phyloP scores from a whole-genome alignment of 2,797 vertebrate species.

The Acanthurus leucopareius region DNA sequence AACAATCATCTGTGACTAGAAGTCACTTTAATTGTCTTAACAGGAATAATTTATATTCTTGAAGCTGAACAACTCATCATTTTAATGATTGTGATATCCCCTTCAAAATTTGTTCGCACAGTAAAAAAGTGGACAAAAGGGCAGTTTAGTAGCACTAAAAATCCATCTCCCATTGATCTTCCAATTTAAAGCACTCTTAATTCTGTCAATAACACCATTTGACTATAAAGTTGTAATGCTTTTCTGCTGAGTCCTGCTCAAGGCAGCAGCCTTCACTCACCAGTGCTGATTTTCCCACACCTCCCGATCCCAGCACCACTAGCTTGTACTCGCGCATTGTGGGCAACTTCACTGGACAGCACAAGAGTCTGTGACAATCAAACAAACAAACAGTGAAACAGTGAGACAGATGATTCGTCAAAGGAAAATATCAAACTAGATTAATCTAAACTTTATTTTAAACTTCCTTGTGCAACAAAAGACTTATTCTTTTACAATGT shows the following conservation, averaged over 20 bases:
- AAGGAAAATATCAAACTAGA: not conserved
- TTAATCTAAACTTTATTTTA: not conserved
- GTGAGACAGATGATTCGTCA: slow-evolving; percentile 17
- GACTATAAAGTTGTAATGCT: not conserved
- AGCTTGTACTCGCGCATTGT: slow-evolving; percentile 99
- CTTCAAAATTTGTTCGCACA: not conserved
- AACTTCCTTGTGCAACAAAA: not conserved
- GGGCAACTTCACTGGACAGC: slow-evolving; percentile 88
- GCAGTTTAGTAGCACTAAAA: not conserved
- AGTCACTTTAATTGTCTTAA: slow-evolving; percentile 5
- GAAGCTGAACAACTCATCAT: not conserved
- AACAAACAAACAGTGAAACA: slow-evolving; percentile 17
- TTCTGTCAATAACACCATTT: not conserved
- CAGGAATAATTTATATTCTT: not conserved
- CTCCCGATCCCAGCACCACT: slow-evolving; percentile 99
- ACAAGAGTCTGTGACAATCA: slow-evolving; percentile 82
- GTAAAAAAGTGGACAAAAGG: not conserved
- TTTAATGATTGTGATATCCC: slow-evolving; percentile 9
- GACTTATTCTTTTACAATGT: not conserved
- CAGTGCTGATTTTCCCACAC: slow-evolving; percentile 98
- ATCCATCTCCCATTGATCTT: not conserved
- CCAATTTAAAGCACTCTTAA: not conserved
- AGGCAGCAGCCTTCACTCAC: slow-evolving; percentile 84
- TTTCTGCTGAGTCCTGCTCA: not conserved
- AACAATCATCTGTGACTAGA: not conserved